Evolutionary conservation across 2,797 vertebrate genomes (phyloP).

Genomic region (Scarus forsteni): DNA sequence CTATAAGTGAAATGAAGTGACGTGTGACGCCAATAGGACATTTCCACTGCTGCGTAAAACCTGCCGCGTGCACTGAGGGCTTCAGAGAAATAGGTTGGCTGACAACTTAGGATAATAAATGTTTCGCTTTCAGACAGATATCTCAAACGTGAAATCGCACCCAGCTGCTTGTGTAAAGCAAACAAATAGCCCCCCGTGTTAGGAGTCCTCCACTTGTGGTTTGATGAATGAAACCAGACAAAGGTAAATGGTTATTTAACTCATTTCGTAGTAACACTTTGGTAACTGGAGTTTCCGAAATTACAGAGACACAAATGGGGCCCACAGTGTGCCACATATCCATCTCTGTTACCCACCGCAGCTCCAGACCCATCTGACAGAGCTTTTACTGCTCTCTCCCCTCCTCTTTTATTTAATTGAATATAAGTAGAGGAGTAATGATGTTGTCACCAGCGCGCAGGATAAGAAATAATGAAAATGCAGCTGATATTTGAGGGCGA

Average conservation of each 20-base stretch:
- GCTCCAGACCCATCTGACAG: constrained; percentile 56
- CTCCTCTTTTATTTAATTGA: constrained; percentile 36
- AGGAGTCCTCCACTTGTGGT: constrained; percentile 91
- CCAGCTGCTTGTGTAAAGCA: constrained; percentile 97
- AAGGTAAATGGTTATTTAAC: constrained; percentile 97
- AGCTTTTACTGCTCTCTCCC: constrained; percentile 25
- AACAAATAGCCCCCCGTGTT: constrained; percentile 94
- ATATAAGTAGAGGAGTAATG: constrained; percentile 11
- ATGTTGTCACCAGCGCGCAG: constrained; percentile 26
- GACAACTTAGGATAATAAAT: constrained; percentile 96
- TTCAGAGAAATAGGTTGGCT: constrained; percentile 88
- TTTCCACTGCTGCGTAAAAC: constrained; percentile 70
- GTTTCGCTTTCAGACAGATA: constrained; percentile 95
- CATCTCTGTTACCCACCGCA: constrained; percentile 76
- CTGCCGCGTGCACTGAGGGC: constrained; percentile 73
- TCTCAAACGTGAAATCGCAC: constrained; percentile 97
- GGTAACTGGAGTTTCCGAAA: constrained; percentile 86
- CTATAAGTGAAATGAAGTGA: constrained; percentile 78
- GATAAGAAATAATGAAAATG: constrained; percentile 21
- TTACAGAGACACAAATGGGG: constrained; percentile 77
- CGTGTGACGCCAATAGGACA: constrained; percentile 76
- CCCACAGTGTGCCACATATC: constrained; percentile 75
- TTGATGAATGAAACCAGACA: constrained; percentile 96
- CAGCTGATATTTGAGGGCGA: constrained; percentile 28
- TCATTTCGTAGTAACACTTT: constrained; percentile 91